Base-by-base conservation (phyloP, 1,140 invertebrate species). In the Daktulosphaira vitifoliae region DNA sequence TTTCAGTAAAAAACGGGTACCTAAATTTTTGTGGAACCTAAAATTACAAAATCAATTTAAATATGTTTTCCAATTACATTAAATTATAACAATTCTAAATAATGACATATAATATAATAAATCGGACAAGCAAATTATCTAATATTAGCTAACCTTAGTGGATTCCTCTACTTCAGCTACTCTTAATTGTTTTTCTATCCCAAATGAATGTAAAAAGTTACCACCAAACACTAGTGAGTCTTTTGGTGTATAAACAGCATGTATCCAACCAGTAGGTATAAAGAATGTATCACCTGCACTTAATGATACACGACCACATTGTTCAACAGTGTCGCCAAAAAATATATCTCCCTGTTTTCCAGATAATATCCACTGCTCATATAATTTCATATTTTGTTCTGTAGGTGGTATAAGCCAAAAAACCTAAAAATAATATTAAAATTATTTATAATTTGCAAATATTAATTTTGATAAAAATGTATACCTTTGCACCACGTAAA, bases 141-240 rank as follows among this genome's bases (percentile, higher is more conserved):
- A 15, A 6, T 37, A 37, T 20, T 62, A n/a, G 39, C 70, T 73
- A 72, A 86, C 88, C 80, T 92, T 90, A 13, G 92, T 96, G 22
- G 85, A 84, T 74, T 97, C 93, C 77, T 98, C 96, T 1, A 97
- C 89, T 76, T 92, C 88, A 1, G 90, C 89, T 7, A 95, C 91
- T 75, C 88, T 86, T 33, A 91, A 75, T 70, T 91, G 88, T 71
- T 89, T 90, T 62, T 89, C 86, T 65, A 91, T 82, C 23, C 92
- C 91, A 75, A 92, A 96, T 69, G 88, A 92, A 74, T 98, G 95
- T 9, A 99, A 78, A 76, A 99, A 99, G 76, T 98, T 98, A 1
- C 96, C 96, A 8, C 96, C 96, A 80, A 98, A 98, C 2, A 98
- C 95, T 0, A 99, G 76, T 0, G 93, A 95, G 75, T 99, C 95